Base-by-base conservation (phyloP, 2,888 invertebrate genomes). In the Eupeodes luniger region DNA sequence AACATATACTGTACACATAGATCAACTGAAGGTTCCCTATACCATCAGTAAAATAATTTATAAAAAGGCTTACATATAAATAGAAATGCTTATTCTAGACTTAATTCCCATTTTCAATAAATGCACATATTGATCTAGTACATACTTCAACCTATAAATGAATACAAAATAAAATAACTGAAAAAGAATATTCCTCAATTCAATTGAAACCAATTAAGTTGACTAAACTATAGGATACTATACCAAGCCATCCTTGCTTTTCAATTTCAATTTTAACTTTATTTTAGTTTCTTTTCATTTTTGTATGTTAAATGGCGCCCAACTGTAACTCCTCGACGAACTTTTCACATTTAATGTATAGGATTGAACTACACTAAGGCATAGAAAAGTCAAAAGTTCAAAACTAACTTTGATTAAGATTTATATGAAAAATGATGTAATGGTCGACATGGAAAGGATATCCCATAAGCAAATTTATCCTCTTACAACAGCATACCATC, bases 401-500 rank as follows among this genome's bases (percentile, higher is more conserved):
- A 85, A 87, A 85, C 88, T 81, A 88, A 88, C 88, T 88, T 88
- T 88, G 88, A 88, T 88, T 88, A 88, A 88, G 85, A 88, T 88
- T 88, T 85, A 88, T 88, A 69, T 64, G 74, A 85, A 88, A 88
- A 88, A 88, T 85, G 88, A 84, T 81, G 84, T 85, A 85, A 84
- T 57, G 49, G 53, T 49, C 64, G 69, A 77, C 44, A 51, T 53
- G 44, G 27, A 72, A 27, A 51, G 49, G 61, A 61, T 44, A 16
- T 53, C 51, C 69, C 53, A 40, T 40, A 47, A 59, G 59, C 57
- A 61, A 62, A 51, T 62, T 66, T 66, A 75, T 75, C 44, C 44
- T 51, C 44, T 59, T 61, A 72, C 44, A 16, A 34, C 79, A 59
- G 59, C 57, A 27, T 27, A 27, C 27, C 27, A 27, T 27, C 27